Base-by-base conservation (phyloP, 2,888 invertebrate genomes). In the Coecobrya sp. region DNA sequence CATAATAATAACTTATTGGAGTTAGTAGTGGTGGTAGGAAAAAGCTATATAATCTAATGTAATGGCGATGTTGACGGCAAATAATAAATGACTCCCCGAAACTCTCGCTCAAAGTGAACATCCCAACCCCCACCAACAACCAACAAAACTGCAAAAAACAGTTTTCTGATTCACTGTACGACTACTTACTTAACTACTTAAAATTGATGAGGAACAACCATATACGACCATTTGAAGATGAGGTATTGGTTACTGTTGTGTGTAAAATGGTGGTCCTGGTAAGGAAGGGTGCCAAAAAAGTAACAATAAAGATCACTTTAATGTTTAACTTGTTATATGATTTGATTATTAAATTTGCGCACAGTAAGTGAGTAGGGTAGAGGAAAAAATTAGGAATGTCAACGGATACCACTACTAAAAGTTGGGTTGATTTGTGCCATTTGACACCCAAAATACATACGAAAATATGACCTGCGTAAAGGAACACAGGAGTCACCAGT, bases 251-350 rank as follows among this genome's bases (percentile, higher is more conserved):
- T 88, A 88, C 81, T 81, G 49, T 45, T 25, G n/a, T n/a, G n/a
- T n/a, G n/a, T n/a, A 13, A 87, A 79, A 70, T 86, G 85, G 85
- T 68, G 65, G 84, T 84, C 22, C 36, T 45, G 0, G 70, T 55
- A n/a, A 27, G 76, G 52, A 86, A 55, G 79, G 68, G 52, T 81
- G 88, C 88, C 87, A 88, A 88, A 65, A 88, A 88, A 81, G 36
- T 68, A 65, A 81, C 52, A 27, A 68, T 36, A 81, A 81, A 55
- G 27, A 52, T 81, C 52, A 30, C 81, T n/a, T 49, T 49, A 45
- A 10, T 45, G 49, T 22, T 22, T 36, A 36, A 36, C 55, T 79
- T 79, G 52, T 55, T 55, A 55, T 55, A 55, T 25, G 52, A 27
- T 55, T 55, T 27, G 55, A 30, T 81, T 25, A 30, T 81, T 81